Percentiles rank a stretch among this genome's conserved stretches.
phyloP scores from a whole-genome alignment of 2,113 vertebrate genomes.

The Eclectus roratus region DNA sequence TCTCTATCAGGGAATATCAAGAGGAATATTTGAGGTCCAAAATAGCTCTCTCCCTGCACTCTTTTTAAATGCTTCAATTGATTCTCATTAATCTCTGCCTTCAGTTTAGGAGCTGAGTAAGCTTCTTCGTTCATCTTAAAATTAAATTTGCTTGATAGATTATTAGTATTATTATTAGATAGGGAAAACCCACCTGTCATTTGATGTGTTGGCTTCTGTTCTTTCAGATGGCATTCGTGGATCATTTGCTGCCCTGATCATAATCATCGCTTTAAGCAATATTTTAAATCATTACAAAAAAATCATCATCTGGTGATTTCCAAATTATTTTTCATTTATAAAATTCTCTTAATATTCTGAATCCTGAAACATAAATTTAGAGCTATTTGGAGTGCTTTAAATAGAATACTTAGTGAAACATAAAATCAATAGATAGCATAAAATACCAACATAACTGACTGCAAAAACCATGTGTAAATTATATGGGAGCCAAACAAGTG shows the following conservation, averaged over 20 bases:
- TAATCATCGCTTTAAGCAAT: neutral
- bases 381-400: conserved; percentile 17
- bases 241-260: conserved; percentile 25
- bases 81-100: conserved; percentile 77
- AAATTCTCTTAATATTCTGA: conserved; percentile 44
- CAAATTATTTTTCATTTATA: conserved; percentile 62
- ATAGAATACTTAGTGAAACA: conserved; percentile 45
- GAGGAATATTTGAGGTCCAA: neutral
- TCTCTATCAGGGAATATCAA: neutral
- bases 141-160: conserved; percentile 58
- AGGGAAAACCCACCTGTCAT: conserved; percentile 45
- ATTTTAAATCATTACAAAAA: conserved; percentile 48
- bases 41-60: conserved; percentile 28
- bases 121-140: conserved; percentile 60
- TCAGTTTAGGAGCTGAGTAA: conserved; percentile 66
- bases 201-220: conserved; percentile 16
- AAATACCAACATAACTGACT: conserved; percentile 46
- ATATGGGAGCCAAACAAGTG: conserved; percentile 35
- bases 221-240: neutral
- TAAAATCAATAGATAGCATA: conserved; percentile 52
- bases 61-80: conserved; percentile 69
- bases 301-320: conserved; percentile 44
- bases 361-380: conserved; percentile 41
- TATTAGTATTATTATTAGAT: conserved; percentile 49
- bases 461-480: conserved; percentile 47